Evolutionary conservation across 2,888 invertebrate species (phyloP), one percentile per base, ranked within the genome.

Genomic region (Auanema sp.): DNA sequence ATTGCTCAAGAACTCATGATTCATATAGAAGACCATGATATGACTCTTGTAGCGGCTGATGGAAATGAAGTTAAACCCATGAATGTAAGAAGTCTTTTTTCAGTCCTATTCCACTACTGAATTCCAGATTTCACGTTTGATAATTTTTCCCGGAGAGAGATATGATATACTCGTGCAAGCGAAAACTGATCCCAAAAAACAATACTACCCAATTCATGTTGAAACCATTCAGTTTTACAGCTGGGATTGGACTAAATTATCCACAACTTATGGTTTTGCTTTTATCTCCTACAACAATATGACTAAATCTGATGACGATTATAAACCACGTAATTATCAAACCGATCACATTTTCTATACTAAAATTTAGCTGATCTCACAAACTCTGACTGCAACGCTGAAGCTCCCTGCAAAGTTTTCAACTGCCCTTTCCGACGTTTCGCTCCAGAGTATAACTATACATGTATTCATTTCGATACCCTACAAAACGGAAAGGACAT

Each of bases 121-220:
- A n/a, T n/a, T n/a, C n/a, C 51, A 59, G 62, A 51, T 74, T 11
- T 76, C 80, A 52, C 66, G 75, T 11, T 53, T 81, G 24, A 73
- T 77, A 42, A 62, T 81, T 12, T 81, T 81, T 66, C 76, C 79
- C 1, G 82, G 82, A 24, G 82, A 82, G 52, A 64, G 82, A 21
- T 83, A 81, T 64, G 82, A 82, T 58, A 56, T 82, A 18, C 57
- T 77, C 3, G 72, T 81, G 53, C 60, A 71, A 18, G 75, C 72
- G n/a, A 41, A 71, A 51, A 68, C 57, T 2, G 61, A 60, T 10
- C 73, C 79, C 14, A 63, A 63, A 10, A 69, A 75, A 57, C 69
- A 66, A 24, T 60, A 57, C 49, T 75, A 71, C 63, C 56, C 54
- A 10, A 55, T 60, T 33, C 21, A 44, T 16, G 60, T 71, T 16